Evolutionary conservation across 2,113 vertebrate species (phyloP), one percentile per base, ranked within the genome.

Genomic region (Neogobius melanostomus): DNA sequence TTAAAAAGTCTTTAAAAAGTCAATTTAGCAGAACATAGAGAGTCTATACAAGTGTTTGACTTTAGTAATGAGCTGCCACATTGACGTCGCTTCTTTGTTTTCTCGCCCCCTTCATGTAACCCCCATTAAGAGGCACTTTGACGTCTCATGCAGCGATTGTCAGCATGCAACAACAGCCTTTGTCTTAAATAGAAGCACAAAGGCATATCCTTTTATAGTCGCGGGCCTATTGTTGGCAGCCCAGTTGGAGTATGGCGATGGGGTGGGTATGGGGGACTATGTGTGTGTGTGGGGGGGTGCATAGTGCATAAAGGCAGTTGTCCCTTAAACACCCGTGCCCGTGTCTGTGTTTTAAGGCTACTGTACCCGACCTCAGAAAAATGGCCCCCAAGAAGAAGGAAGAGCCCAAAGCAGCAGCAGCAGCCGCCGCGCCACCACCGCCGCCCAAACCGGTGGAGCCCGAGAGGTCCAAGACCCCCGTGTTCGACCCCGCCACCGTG

Each of bases 371-470:
- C 49, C 65, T 5, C 67, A 47, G 68, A 54, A 48, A 59, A 64
- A 98, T 97, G 96, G 90, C 96, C 60, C 95, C 95, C 3, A 98
- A 98, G 87, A 98, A 97, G 92, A 98, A 98, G 72, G 96, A 97
- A 36, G 96, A 98, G 0, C 91, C 94, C 5, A 97, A 98, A 70
- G 87, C 95, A 0, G 94, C 83, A 7, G 82, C 50, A 6, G 9
- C 53, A 28, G 53, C 53, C 9, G 9, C 53, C 11, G 53, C 53
- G 4, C 28, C 94, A 0, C 88, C 86, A 11, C 76, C 92, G 0
- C 86, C 93, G 0, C 82, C 95, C 0, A 96, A 96, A 54, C 88
- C 93, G 0, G 87, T 90, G 0, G 89, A 90, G 84, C 89, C 89
- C 0, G 88, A 86, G 65, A 86, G 78, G 15, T 86, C 89, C 10